Percentiles rank a stretch among this genome's conserved stretches.
Conservation (phyloP, 2,113 vertebrate genomes). For the Saiga tatarica region DNA sequence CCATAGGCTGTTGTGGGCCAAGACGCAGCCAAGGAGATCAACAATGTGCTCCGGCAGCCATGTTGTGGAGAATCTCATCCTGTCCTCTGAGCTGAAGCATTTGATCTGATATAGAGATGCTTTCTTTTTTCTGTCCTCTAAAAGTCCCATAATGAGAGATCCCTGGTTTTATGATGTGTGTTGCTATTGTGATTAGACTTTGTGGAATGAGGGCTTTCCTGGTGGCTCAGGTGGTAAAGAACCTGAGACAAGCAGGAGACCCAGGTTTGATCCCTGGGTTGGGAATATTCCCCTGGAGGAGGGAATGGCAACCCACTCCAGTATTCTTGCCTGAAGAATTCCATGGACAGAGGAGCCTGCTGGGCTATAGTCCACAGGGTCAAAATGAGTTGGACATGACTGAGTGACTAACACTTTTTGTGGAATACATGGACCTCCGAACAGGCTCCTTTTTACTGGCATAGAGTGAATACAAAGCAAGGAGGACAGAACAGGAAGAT, state of each 20-base stretch:
- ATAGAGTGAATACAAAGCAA: not conserved
- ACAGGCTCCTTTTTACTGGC: not conserved
- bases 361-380: not conserved
- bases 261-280: not conserved
- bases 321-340: not conserved
- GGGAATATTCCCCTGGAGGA: not conserved
- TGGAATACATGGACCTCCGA: not conserved
- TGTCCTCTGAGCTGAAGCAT: not conserved
- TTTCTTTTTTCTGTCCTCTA: not conserved
- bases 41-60: fast-evolving
- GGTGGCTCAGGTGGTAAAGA: not conserved
- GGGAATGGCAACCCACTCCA: not conserved
- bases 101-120: not conserved
- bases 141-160: not conserved
- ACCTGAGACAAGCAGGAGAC: not conserved
- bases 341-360: not conserved
- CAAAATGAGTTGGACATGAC: not conserved
- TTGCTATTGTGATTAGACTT: not conserved
- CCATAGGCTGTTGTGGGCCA: not conserved
- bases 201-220: not conserved
- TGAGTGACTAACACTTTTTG: not conserved
- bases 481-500: not conserved
- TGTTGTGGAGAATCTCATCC: not conserved
- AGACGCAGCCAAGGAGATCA: not conserved
- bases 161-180: not conserved